These are phyloP conservation scores for Lucinisca nassula DNA, from an alignment of 2,888 invertebrate species.

Conservation along the genomic window DNA sequence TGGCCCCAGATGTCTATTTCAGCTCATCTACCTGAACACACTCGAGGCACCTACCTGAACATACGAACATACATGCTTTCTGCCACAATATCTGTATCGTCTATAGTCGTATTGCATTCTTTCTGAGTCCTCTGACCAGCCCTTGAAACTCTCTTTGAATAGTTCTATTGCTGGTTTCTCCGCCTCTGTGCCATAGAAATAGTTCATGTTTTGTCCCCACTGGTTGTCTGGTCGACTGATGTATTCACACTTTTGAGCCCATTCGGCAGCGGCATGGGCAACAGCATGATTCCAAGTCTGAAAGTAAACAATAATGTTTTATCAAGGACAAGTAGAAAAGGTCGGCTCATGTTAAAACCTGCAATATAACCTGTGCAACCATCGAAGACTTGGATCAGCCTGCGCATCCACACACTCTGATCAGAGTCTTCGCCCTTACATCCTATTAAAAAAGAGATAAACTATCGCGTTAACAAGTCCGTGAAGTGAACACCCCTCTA, in stretches of 20 bases:
- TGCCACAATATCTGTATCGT: conserved; percentile 58
- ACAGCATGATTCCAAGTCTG: conserved; percentile 72
- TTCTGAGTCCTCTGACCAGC: conserved; percentile 60
- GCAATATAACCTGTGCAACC: too few relatives aligned
- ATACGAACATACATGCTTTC: conserved; percentile 65
- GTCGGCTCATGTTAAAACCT: too few relatives aligned
- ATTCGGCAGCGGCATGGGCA: conserved; percentile 67
- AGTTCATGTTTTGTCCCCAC: conserved; percentile 72
- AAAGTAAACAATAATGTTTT: background rate
- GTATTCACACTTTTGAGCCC: conserved; percentile 71
- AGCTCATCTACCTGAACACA: too few relatives aligned
- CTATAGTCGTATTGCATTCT: conserved; percentile 55
- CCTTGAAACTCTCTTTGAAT: conserved; percentile 54
- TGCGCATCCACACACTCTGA: too few relatives aligned
- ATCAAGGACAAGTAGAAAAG: too few relatives aligned
- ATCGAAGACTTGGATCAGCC: too few relatives aligned
- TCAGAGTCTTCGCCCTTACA: too few relatives aligned
- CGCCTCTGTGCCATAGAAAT: conserved; percentile 53
- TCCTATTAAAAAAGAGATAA: too few relatives aligned
- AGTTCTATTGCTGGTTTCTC: conserved; percentile 43
- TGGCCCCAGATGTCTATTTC: too few relatives aligned
- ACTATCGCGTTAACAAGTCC: too few relatives aligned
- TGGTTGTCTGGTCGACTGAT: conserved; percentile 63
- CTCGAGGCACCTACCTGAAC: conserved; percentile 70
- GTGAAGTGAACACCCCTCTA: too few relatives aligned